These are phyloP conservation scores for Zhuqinia jingwanae DNA, from an alignment of 2,888 invertebrate genomes.

Conservation along the genomic window DNA sequence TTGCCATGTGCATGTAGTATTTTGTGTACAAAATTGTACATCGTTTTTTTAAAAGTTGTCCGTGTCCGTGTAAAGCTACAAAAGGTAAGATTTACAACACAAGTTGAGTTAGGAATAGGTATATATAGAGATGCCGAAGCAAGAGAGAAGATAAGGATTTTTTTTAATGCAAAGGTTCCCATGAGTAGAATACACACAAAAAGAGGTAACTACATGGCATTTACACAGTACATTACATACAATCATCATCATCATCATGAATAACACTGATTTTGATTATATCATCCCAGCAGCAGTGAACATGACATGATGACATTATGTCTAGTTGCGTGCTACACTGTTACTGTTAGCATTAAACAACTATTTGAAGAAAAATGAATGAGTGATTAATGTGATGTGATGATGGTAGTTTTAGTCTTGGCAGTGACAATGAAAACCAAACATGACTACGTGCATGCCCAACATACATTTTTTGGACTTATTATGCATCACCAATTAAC, in stretches of 20 bases:
- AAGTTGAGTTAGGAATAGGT: neutral
- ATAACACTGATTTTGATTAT: too few species aligned
- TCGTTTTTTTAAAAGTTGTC: neutral
- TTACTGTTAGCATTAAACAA: too few species aligned
- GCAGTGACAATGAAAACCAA: conserved; percentile 34
- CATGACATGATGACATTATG: too few species aligned
- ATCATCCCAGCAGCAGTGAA: too few species aligned
- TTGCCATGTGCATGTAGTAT: neutral
- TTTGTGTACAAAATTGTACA: neutral
- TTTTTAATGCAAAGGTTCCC: neutral
- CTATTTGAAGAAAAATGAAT: too few species aligned
- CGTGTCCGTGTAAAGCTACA: neutral
- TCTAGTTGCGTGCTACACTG: too few species aligned
- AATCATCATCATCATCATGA: too few species aligned
- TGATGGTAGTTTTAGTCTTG: neutral
- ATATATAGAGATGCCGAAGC: neutral
- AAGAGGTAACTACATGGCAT: too few species aligned
- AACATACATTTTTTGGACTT: neutral
- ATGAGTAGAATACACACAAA: too few species aligned
- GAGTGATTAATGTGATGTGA: too few species aligned
- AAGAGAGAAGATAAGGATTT: neutral
- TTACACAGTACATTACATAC: too few species aligned
- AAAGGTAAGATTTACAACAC: neutral
- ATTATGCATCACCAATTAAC: neutral
- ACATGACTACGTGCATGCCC: neutral